These are phyloP conservation scores for Trissonchulus sp. DNA, from an alignment of 2,888 invertebrate genomes.

Conservation along the genomic window DNA sequence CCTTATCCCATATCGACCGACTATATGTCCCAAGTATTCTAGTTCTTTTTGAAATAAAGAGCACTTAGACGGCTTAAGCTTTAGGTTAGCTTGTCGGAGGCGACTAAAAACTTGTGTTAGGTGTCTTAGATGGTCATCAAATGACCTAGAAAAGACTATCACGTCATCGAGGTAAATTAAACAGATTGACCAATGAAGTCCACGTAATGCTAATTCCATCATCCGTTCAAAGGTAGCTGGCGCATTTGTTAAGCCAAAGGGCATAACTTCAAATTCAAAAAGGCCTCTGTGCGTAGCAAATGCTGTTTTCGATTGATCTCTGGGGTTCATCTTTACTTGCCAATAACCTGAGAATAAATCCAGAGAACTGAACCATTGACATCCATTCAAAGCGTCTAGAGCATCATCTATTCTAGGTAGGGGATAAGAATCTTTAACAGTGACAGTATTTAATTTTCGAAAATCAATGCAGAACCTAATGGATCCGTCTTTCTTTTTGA, in stretches of 20 bases:
- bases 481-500: conserved; percentile 45
- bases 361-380: not conserved
- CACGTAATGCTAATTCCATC: not conserved
- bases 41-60: not conserved
- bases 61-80: not conserved
- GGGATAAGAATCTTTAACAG: conserved; percentile 34
- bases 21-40: not conserved
- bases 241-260: not conserved
- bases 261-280: not conserved
- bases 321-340: not conserved
- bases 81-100: not conserved
- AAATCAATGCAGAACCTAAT: conserved; percentile 40
- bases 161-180: not conserved
- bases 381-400: not conserved
- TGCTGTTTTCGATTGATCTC: not conserved
- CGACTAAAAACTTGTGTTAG: not conserved
- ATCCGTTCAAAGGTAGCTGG: not conserved
- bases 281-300: conserved; percentile 10
- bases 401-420: not conserved
- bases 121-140: not conserved
- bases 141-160: not conserved
- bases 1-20: not conserved
- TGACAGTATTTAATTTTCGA: conserved; percentile 36
- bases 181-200: not conserved
- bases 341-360: not conserved